Evolutionary conservation across 1,140 invertebrate species (phyloP).

Genomic region (Lepidurus packardi): DNA sequence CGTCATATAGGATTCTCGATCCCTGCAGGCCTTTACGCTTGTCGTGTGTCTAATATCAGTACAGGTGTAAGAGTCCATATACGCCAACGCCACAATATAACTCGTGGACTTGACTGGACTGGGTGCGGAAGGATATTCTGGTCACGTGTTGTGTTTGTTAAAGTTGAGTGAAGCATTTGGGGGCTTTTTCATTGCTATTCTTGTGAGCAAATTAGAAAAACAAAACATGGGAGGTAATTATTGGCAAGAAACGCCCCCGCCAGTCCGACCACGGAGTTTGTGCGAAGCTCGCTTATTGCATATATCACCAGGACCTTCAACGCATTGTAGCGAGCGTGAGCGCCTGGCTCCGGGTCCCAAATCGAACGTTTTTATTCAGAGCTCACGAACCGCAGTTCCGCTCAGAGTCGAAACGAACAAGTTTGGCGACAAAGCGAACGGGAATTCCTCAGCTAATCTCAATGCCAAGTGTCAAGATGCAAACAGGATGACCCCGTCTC

Average conservation of each 20-base stretch:
- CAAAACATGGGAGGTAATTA: constrained; percentile 17
- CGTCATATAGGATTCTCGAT: constrained; percentile 12
- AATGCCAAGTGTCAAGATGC: neutral
- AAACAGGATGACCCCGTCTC: neutral
- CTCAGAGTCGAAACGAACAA: neutral
- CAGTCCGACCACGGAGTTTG: neutral
- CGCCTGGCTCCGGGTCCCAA: neutral
- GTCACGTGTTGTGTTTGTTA: neutral
- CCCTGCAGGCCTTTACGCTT: neutral
- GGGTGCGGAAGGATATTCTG: constrained; percentile 1
- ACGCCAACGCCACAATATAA: neutral
- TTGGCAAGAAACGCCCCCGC: constrained; percentile 11
- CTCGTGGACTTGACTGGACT: neutral
- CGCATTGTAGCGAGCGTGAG: neutral
- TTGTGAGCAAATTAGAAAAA: neutral
- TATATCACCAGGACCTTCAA: neutral
- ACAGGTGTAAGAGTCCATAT: constrained; percentile 3
- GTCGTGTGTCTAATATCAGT: neutral
- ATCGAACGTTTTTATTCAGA: neutral
- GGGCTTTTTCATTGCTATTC: neutral
- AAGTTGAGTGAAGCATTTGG: neutral
- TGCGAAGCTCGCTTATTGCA: constrained; percentile 10
- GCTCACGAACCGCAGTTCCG: constrained; percentile 16
- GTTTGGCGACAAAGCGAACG: neutral
- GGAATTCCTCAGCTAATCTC: neutral